Percentiles rank a stretch among this genome's conserved stretches.
Evolutionary conservation across 1,140 invertebrate genomes (phyloP).

Genomic region (Dendrolimus kikuchii): DNA sequence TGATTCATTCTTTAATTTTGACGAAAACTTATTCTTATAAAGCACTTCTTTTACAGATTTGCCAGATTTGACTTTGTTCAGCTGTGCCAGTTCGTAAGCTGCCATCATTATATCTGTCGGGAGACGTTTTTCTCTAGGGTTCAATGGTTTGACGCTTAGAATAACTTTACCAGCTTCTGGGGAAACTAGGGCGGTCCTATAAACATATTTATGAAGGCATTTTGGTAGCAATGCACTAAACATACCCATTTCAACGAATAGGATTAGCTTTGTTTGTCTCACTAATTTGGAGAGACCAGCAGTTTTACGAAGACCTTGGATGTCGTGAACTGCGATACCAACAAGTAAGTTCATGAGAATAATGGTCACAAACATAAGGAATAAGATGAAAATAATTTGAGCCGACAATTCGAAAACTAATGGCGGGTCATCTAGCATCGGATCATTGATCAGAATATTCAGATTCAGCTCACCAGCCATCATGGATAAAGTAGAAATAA

Average conservation of each 20-base stretch:
- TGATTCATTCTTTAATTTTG: conserved; percentile 46
- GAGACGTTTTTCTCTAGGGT: conserved; percentile 76
- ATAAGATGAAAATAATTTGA: conserved; percentile 76
- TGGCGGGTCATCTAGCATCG: conserved; percentile 52
- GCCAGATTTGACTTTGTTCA: conserved; percentile 56
- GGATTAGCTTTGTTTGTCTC: conserved; percentile 78
- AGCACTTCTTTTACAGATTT: conserved; percentile 55
- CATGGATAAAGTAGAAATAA: conserved; percentile 79
- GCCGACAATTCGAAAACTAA: conserved; percentile 72
- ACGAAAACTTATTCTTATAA: conserved; percentile 49
- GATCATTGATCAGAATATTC: conserved; percentile 74
- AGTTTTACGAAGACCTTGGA: conserved; percentile 78
- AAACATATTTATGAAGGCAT: conserved; percentile 66
- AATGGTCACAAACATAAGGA: conserved; percentile 79
- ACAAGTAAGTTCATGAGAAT: conserved; percentile 81
- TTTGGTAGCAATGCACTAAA: conserved; percentile 74
- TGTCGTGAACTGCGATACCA: conserved; percentile 80
- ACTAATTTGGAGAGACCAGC: conserved; percentile 79
- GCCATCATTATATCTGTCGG: conserved; percentile 77
- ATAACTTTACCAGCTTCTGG: conserved; percentile 73
- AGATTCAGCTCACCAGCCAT: conserved; percentile 81
- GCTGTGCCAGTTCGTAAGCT: conserved; percentile 75
- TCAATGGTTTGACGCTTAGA: conserved; percentile 77
- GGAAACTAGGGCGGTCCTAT: conserved; percentile 69
- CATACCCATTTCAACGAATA: conserved; percentile 78